These are phyloP conservation scores for Chrysaora quinquecirrha DNA, from an alignment of 30 jellyfish, hydroid and myxozoan species.

Conservation along the genomic window DNA sequence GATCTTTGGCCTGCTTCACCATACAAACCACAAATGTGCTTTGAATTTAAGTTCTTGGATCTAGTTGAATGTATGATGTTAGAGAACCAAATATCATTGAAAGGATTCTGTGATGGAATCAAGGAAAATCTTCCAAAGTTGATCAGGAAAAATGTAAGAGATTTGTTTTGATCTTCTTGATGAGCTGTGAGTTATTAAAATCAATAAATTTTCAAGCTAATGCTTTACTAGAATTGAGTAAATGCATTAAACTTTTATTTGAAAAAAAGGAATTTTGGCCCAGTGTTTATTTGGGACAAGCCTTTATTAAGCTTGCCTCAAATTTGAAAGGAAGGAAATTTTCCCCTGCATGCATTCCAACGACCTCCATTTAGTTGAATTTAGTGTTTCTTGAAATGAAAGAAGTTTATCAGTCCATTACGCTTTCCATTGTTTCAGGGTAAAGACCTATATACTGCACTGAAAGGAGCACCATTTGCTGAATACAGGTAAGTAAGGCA, in stretches of 20 bases:
- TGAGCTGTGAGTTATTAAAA: too few species aligned
- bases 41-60: constrained; percentile 8
- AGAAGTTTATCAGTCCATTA: neutral
- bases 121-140: constrained; percentile 8
- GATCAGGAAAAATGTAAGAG: constrained; percentile 4
- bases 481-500: neutral
- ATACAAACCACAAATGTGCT: constrained; percentile 22
- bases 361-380: neutral
- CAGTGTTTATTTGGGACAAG: too few species aligned
- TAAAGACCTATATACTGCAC: neutral
- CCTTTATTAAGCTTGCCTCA: too few species aligned
- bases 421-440: neutral
- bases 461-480: neutral
- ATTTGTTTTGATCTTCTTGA: neutral
- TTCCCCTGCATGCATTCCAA: neutral
- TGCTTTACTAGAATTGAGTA: too few species aligned
- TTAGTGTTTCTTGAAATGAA: neutral
- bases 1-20: constrained; percentile 28
- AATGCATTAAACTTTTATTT: too few species aligned
- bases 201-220: neutral
- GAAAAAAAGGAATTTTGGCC: too few species aligned
- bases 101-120: constrained; percentile 23
- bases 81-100: constrained; percentile 15
- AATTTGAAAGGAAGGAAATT: neutral
- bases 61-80: neutral